These are phyloP conservation scores for Gonatopus flavifemur DNA, from an alignment of 1,140 invertebrate species.

Conservation along the genomic window DNA sequence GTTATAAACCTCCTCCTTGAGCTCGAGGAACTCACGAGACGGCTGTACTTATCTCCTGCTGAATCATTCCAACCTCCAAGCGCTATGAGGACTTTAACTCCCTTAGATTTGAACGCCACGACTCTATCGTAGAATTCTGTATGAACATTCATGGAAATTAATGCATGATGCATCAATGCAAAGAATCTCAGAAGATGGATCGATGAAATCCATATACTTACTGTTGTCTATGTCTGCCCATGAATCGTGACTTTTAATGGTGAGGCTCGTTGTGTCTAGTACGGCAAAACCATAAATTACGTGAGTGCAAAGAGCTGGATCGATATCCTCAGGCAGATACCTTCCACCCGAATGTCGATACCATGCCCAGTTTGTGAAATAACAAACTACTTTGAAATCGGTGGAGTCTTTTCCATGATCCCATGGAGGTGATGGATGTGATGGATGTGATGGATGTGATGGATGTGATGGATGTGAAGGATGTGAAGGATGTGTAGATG, in stretches of 20 bases:
- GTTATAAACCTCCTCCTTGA: conserved; percentile 58
- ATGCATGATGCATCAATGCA: not conserved
- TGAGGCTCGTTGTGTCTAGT: conserved; percentile 57
- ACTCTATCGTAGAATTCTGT: conserved; percentile 65
- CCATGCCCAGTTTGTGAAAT: conserved; percentile 69
- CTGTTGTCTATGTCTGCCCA: conserved; percentile 68
- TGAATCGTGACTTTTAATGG: conserved; percentile 64
- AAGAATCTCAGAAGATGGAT: not conserved
- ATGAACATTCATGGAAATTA: not conserved
- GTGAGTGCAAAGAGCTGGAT: conserved; percentile 68
- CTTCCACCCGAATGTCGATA: conserved; percentile 64
- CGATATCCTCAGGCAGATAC: conserved; percentile 65
- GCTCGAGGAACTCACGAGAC: conserved; percentile 58
- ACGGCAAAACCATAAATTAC: conserved; percentile 71
- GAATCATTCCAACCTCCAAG: conserved; percentile 70
- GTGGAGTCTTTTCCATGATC: conserved; percentile 16
- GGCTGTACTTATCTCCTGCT: conserved; percentile 65
- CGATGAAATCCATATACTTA: conserved; percentile 32
- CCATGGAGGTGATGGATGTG: not conserved
- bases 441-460: not conserved
- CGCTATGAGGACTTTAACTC: conserved; percentile 64
- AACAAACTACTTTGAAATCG: conserved; percentile 64
- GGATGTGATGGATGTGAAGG: conserved; percentile 1
- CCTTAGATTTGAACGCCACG: conserved; percentile 57
- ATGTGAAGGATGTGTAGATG: too few species aligned